These are phyloP conservation scores for Lepus americanus DNA, from an alignment of 2,113 vertebrate genomes.

Conservation along the genomic window DNA sequence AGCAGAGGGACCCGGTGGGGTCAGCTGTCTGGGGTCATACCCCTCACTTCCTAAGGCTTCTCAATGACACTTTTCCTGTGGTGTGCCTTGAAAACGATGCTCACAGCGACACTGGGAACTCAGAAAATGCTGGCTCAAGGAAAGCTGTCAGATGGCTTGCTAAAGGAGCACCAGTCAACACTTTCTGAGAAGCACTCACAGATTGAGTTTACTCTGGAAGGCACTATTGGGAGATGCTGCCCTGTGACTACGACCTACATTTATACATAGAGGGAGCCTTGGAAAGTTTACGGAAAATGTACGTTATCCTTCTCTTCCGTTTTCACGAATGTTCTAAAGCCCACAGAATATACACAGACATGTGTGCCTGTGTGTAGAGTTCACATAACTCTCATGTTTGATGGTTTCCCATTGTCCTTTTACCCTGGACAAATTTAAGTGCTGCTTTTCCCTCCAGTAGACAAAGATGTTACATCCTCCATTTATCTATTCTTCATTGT, in stretches of 20 bases:
- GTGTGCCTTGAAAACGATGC: neutral
- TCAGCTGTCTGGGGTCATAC: fast-evolving
- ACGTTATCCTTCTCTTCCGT: no score
- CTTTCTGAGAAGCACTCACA: neutral
- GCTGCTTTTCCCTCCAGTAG: neutral
- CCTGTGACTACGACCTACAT: fast-evolving
- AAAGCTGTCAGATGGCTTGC: neutral
- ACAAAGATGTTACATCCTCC: neutral
- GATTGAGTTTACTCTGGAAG: neutral
- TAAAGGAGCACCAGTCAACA: neutral
- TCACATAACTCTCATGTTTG: neutral
- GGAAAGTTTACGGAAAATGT: no score
- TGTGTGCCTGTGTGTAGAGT: fast-evolving
- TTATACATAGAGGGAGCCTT: neutral
- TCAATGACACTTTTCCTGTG: neutral
- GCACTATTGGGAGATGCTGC: neutral
- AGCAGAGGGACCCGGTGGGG: neutral
- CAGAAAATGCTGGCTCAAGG: neutral
- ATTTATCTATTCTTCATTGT: neutral
- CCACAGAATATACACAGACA: neutral
- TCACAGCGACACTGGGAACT: neutral
- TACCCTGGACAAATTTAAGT: neutral
- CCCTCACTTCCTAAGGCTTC: neutral
- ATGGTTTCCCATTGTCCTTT: neutral
- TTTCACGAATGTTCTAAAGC: no score